Evolutionary conservation across 1,140 invertebrate species (phyloP), one percentile per base, ranked within the genome.

Genomic region (Pachypeltis micranthus): DNA sequence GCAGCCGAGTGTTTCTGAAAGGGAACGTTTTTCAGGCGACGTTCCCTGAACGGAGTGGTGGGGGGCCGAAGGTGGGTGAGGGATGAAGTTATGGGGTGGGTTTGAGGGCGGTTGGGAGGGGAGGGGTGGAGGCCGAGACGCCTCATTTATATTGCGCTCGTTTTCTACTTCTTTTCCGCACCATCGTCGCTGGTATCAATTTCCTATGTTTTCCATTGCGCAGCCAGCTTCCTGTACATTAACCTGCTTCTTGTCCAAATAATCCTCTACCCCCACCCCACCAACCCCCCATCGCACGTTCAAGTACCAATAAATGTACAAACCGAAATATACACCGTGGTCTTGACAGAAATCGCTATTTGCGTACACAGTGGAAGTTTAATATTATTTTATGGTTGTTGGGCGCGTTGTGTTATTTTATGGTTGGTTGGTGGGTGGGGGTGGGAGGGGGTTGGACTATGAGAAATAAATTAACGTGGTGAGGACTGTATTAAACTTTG

Each of bases 111-210:
- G n/a, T 10, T 39, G 34, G 7, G n/a, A 39, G 34, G 34, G 34
- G 34, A 10, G 34, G n/a, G n/a, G 34, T 10, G 34, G 34, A 39
- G 34, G 19, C 44, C n/a, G 54, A 29, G 29, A 54, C 29, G 56
- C 58, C 55, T 64, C 63, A 64, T 64, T 64, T 64, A 64, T 64
- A 64, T 64, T 60, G 63, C 51, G 19, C 23, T 24, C 23, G 29
- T 21, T 25, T 51, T 14, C 21, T 19, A 55, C 57, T 63, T 63
- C 62, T 63, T 63, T 63, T 54, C 62, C 62, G 56, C 29, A 29
- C 62, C 62, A 58, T 63, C 58, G 62, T 34, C 24, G 29, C 55
- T 34, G 21, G 62, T 63, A 63, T 63, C 62, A 63, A 63, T 58
- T 56, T 55, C 27, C 44, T 54, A 51, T n/a, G 23, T 47, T 25